A percentile compares a stretch with the other conserved stretches of the same genome.
Evolutionary conservation across 1,140 invertebrate species (phyloP).

Genomic region (Trichomalopsis sarcophagae): DNA sequence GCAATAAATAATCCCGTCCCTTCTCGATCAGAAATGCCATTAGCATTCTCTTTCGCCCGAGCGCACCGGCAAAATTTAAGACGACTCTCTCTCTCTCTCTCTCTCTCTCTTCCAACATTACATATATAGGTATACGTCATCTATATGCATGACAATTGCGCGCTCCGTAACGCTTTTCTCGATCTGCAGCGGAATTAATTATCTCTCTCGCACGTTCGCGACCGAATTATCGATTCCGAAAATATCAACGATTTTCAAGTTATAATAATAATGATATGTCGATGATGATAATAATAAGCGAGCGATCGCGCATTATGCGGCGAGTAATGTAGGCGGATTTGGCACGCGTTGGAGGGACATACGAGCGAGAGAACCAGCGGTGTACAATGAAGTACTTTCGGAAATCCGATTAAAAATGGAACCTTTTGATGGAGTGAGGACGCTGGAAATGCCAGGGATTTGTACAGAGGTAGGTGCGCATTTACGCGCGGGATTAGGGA

Average conservation of each 20-base stretch:
- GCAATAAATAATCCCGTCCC: conserved; percentile 13
- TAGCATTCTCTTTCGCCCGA: conserved; percentile 2
- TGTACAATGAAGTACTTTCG: conserved; percentile 19
- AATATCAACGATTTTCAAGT: conserved; percentile 29
- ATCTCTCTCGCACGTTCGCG: background rate
- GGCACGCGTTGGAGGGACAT: background rate
- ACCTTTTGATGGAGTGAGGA: background rate
- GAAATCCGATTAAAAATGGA: conserved; percentile 26
- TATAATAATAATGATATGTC: background rate
- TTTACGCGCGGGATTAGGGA: no score
- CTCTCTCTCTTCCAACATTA: background rate
- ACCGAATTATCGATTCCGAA: conserved; percentile 6
- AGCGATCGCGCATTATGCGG: no score
- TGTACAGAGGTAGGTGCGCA: background rate
- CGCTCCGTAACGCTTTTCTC: background rate
- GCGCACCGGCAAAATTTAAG: background rate
- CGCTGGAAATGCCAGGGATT: background rate
- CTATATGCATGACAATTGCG: background rate
- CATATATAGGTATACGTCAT: no score
- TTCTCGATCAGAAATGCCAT: conserved; percentile 21
- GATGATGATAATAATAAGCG: no score
- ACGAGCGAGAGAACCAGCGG: background rate
- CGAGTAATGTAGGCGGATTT: conserved; percentile 4
- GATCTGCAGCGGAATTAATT: background rate
- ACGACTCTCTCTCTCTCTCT: background rate